phyloP scores from a whole-genome alignment of 2,113 vertebrate species.

The Eptesicus fuscus region DNA sequence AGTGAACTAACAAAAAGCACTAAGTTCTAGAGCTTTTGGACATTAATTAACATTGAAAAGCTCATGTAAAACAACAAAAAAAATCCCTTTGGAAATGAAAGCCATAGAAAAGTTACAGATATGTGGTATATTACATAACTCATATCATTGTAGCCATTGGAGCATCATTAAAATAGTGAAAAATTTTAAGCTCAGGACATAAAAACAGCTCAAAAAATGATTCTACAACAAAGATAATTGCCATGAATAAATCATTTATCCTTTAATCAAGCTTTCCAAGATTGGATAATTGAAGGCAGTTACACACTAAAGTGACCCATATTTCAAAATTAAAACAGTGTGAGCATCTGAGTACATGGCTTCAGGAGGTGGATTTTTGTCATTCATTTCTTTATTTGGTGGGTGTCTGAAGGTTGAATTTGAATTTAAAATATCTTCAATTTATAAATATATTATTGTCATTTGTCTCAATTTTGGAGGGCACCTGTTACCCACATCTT shows the following conservation, averaged over 20 bases:
- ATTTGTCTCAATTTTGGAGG: background rate
- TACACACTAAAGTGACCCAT: background rate
- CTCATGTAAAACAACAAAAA: background rate
- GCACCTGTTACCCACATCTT: background rate
- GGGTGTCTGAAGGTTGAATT: background rate
- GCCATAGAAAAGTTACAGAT: background rate
- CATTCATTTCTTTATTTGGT: background rate
- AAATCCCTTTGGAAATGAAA: background rate
- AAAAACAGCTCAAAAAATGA: conserved; percentile 21
- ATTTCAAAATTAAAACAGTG: background rate
- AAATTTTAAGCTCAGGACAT: background rate
- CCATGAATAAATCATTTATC: background rate
- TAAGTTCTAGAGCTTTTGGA: background rate
- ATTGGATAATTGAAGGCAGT: background rate
- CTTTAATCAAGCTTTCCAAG: background rate
- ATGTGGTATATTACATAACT: background rate
- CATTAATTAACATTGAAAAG: background rate
- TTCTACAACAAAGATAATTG: background rate
- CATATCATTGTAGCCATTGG: background rate
- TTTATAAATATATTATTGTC: background rate
- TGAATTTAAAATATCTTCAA: background rate
- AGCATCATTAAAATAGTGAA: background rate
- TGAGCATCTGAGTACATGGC: background rate
- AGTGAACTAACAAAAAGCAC: background rate
- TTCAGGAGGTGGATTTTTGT: background rate